These are phyloP conservation scores for Yponomeuta cagnagella DNA, from an alignment of 2,888 invertebrate species.

Conservation along the genomic window DNA sequence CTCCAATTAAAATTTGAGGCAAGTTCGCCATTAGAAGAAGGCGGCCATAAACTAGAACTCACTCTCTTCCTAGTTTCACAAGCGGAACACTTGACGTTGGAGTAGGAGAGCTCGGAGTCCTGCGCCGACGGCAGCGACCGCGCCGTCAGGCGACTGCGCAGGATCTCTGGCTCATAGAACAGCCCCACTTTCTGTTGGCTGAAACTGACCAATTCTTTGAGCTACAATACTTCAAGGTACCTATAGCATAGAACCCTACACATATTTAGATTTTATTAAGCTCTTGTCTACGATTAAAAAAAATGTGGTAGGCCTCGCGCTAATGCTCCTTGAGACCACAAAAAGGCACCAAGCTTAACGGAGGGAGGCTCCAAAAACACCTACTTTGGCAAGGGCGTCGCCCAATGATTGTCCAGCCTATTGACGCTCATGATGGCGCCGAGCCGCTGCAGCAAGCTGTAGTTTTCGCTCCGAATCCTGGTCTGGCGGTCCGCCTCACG, in stretches of 20 bases:
- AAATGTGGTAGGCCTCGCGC: no score
- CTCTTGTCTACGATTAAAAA: no score
- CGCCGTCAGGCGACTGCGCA: slow-evolving; percentile 38
- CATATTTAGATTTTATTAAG: no score
- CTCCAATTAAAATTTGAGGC: no score
- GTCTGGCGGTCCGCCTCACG: slow-evolving; percentile 79
- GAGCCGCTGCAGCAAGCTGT: slow-evolving; percentile 80
- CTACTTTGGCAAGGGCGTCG: slow-evolving; percentile 77
- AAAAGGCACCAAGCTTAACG: no score
- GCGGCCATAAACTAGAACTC: not conserved
- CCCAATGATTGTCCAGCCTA: slow-evolving; percentile 81
- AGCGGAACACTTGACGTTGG: slow-evolving; percentile 55
- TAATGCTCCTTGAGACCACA: no score
- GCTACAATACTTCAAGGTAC: not conserved
- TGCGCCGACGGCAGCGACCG: slow-evolving; percentile 30
- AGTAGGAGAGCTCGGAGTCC: slow-evolving; percentile 31
- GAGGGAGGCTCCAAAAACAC: slow-evolving; percentile 7
- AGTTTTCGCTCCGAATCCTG: slow-evolving; percentile 81
- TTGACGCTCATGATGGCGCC: slow-evolving; percentile 79
- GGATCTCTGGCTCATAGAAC: slow-evolving; percentile 44
- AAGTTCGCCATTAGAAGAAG: no score
- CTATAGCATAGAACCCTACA: no score
- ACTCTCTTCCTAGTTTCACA: slow-evolving; percentile 49
- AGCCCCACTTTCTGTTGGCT: slow-evolving; percentile 55
- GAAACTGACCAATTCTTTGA: slow-evolving; percentile 34